Evolutionary conservation across 2,797 vertebrate species (phyloP).

Genomic region (Synanceia verrucosa): DNA sequence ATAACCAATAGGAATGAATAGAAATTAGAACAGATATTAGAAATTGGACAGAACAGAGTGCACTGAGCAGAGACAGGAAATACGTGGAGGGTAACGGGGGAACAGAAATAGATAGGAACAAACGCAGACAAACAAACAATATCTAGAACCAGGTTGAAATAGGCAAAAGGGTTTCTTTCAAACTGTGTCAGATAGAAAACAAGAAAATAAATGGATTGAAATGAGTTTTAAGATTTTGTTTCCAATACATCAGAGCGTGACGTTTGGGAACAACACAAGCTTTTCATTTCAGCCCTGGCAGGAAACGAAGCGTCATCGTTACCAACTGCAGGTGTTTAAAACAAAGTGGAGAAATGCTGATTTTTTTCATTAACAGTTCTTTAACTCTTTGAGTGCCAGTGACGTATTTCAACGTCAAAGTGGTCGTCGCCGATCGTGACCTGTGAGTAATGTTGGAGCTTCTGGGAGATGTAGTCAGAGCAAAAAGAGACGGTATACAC

Average conservation of each 20-base stretch:
- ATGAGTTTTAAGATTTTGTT: slow-evolving; percentile 20
- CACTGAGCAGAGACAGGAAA: slow-evolving; percentile 67
- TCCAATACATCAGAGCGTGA: slow-evolving; percentile 32
- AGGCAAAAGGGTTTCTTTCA: slow-evolving; percentile 22
- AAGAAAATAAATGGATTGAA: slow-evolving; percentile 34
- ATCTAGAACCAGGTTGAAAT: slow-evolving; percentile 33
- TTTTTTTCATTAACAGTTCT: slow-evolving; percentile 11
- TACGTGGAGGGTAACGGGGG: slow-evolving; percentile 38
- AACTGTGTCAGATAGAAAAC: slow-evolving; percentile 27
- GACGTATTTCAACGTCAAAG: too few species aligned
- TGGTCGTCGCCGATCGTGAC: too few species aligned
- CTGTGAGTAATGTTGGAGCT: too few species aligned
- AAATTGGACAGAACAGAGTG: slow-evolving; percentile 50
- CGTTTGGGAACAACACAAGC: slow-evolving; percentile 29
- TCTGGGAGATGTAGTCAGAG: too few species aligned
- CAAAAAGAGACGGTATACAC: too few species aligned
- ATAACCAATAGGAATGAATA: slow-evolving; percentile 51
- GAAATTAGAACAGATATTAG: slow-evolving; percentile 46
- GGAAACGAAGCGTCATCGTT: slow-evolving; percentile 17
- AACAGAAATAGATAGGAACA: slow-evolving; percentile 49
- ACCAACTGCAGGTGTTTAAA: slow-evolving; percentile 36
- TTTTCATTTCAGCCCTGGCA: background rate
- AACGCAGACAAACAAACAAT: slow-evolving; percentile 39
- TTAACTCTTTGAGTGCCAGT: too few species aligned
- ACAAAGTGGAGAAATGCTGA: slow-evolving; percentile 1